Evolutionary conservation across 2,888 invertebrate genomes (phyloP).

Genomic region (Sipunculus nudus): DNA sequence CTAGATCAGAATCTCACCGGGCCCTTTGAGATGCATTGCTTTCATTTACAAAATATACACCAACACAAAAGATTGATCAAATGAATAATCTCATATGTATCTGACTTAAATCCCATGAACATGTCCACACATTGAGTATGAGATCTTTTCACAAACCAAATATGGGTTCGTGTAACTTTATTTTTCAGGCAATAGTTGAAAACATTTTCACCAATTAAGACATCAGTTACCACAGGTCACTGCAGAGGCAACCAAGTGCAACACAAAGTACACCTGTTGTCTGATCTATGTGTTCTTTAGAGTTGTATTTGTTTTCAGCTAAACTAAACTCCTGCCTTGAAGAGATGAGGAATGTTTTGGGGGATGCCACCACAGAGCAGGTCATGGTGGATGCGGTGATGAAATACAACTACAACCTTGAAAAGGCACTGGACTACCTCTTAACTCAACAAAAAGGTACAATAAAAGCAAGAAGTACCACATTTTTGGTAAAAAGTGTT

Average conservation of each 20-base stretch:
- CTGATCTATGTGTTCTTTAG: neutral
- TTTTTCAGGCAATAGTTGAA: neutral
- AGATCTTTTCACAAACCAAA: too few relatives aligned
- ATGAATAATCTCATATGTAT: too few relatives aligned
- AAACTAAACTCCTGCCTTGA: conserved; percentile 85
- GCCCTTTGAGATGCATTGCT: too few relatives aligned
- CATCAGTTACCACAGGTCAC: too few relatives aligned
- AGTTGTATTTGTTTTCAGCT: conserved; percentile 62
- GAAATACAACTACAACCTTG: conserved; percentile 77
- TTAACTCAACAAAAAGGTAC: conserved; percentile 67
- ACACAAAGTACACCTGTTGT: neutral
- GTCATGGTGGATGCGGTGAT: conserved; percentile 79
- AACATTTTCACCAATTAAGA: too few relatives aligned
- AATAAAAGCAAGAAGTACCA: conserved; percentile 26
- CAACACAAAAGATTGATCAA: too few relatives aligned
- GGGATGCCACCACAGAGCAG: conserved; percentile 79
- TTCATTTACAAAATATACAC: too few relatives aligned
- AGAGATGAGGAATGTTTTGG: conserved; percentile 81
- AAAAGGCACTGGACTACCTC: conserved; percentile 79
- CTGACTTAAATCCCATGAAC: too few relatives aligned
- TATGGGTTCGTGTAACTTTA: too few relatives aligned
- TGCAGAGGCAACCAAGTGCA: too few relatives aligned
- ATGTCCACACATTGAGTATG: too few relatives aligned
- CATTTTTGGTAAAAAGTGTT: neutral
- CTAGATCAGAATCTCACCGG: too few relatives aligned